Conservation (phyloP, 2,888 invertebrate genomes). For the Perdita meconis region DNA sequence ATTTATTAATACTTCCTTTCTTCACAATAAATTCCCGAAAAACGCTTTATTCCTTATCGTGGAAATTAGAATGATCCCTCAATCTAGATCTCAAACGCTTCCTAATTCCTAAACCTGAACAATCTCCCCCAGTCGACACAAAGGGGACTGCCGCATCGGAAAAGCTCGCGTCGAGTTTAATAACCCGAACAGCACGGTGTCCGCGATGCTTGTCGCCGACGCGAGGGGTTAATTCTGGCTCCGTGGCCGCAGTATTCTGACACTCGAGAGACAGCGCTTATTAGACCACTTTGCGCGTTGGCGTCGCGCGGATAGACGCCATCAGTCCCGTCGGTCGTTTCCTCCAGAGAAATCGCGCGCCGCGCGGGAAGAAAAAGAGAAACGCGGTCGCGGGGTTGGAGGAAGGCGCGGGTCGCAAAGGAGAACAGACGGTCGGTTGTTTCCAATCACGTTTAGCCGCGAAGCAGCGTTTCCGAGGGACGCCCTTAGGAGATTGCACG, state of each 20-base stretch:
- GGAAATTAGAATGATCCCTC: too few species aligned
- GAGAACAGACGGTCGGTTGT: constrained; percentile 34
- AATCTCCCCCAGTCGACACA: too few species aligned
- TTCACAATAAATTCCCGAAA: too few species aligned
- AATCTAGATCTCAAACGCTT: too few species aligned
- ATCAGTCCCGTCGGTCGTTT: neutral
- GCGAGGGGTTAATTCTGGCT: too few species aligned
- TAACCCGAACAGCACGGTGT: too few species aligned
- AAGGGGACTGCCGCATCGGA: neutral
- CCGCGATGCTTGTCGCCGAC: too few species aligned
- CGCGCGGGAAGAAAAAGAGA: neutral
- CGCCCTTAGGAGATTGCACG: constrained; percentile 64
- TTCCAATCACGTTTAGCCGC: constrained; percentile 37
- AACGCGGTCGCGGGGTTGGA: neutral
- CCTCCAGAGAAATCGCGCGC: constrained; percentile 1
- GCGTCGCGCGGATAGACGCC: neutral
- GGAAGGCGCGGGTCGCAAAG: constrained; percentile 13
- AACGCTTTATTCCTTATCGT: too few species aligned
- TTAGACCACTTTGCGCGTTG: constrained; percentile 16
- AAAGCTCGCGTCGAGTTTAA: neutral
- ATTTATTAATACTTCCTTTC: too few species aligned
- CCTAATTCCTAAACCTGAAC: too few species aligned
- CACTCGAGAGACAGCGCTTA: neutral
- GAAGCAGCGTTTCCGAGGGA: constrained; percentile 26
- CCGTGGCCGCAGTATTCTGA: too few species aligned